Evolutionary conservation across 2,797 vertebrate genomes (phyloP), one percentile per base, ranked within the genome.

Genomic region (Vireo griseus): DNA sequence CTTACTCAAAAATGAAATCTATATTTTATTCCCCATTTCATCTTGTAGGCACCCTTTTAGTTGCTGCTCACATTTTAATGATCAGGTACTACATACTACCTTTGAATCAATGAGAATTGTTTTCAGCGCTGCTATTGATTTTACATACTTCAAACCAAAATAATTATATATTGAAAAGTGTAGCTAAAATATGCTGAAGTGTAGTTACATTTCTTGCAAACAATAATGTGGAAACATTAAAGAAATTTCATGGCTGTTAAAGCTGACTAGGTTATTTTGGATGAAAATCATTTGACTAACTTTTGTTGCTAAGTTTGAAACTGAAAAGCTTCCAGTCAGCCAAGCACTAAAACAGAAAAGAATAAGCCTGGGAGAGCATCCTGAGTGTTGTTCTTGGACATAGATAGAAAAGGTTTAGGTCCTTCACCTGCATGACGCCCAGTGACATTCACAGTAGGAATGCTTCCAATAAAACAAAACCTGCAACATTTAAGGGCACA

Each of bases 51-150:
- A 90, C 25, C 26, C 31, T 42, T 35, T 74, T 65, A 94, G 74
- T 37, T 94, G 62, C 51, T 71, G 61, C 52, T 90, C 44, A 59
- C 54, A 57, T 93, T 96, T 80, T 62, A 66, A 65, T 33, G 3
- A 83, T 82, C 58, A 75, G 61, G 22, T 80, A 42, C 48, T 69
- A 19, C 55, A 52, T 63, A 92, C 48, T 87, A 67, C 40, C 58
- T 93, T 86, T 74, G 87, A 92, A 95, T 95, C 87, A 90, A 45
- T 47, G 44, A 80, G 77, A 66, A 94, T 52, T 93, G 33, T 89
- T 96, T 96, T 95, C 94, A 92, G 50, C 39, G 37, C 26, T 88
- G 78, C 54, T 82, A 94, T 45, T 69, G 72, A 93, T 77, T 90
- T 86, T 76, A 69, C 17, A n/a, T 86, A 86, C 75, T 94, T 96